phyloP scores from a whole-genome alignment of 2,113 vertebrate species.

The Taurulus bubalis region DNA sequence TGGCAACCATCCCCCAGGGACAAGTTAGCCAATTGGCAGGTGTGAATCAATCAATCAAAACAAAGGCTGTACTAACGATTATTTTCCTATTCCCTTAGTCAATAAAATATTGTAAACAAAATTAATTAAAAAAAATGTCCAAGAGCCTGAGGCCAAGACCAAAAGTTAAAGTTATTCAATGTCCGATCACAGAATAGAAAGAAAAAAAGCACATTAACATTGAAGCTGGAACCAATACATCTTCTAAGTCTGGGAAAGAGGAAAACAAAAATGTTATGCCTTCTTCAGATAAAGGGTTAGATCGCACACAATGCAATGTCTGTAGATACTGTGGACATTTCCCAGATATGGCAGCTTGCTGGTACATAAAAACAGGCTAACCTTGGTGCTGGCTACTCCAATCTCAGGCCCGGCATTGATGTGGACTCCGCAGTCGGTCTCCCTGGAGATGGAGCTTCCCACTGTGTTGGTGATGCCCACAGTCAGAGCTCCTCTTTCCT shows the following conservation, averaged over 20 bases:
- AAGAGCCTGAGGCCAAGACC: not conserved
- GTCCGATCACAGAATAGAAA: not conserved
- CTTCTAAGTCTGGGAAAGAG: not conserved
- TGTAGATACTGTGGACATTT: not conserved
- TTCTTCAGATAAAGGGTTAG: too few relatives aligned
- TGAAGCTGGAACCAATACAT: not conserved
- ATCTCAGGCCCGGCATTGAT: conserved; percentile 98
- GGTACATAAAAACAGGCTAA: conserved; percentile 61
- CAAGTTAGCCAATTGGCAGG: not conserved
- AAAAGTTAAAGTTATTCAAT: not conserved
- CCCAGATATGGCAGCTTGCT: not conserved
- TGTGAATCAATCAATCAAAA: not conserved
- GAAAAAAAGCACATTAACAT: not conserved
- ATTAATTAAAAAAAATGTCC: too few relatives aligned
- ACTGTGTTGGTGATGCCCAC: conserved; percentile 99
- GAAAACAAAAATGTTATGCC: not conserved
- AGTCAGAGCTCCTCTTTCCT: conserved; percentile 94
- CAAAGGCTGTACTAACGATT: not conserved
- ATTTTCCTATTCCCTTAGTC: not conserved
- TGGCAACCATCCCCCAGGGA: not conserved
- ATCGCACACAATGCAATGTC: too few relatives aligned
- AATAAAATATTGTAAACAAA: not conserved
- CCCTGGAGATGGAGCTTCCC: conserved; percentile 96
- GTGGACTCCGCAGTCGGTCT: conserved; percentile 97
- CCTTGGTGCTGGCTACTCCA: conserved; percentile 98